A percentile compares a stretch with the other conserved stretches of the same genome.
These are phyloP conservation scores for Phoenicopterus ruber DNA, from an alignment of 2,113 vertebrate species.

Conservation along the genomic window DNA sequence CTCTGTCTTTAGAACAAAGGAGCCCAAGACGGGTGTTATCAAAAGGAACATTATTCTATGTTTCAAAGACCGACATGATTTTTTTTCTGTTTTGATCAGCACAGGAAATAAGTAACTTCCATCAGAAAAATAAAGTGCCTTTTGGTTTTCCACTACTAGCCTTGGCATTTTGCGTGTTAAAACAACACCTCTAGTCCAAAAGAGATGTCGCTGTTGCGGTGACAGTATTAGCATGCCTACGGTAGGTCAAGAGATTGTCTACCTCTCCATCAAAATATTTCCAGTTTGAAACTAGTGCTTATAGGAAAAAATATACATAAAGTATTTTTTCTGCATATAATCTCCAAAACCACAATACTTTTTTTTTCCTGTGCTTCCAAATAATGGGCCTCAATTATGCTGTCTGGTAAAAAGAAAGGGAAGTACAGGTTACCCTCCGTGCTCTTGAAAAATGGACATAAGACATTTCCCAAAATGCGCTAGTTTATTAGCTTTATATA, in stretches of 20 bases:
- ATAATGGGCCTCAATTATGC: not conserved
- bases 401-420: not conserved
- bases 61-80: not conserved
- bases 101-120: not conserved
- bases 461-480: not conserved
- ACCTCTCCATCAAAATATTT: not conserved
- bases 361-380: not conserved
- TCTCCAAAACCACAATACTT: fast-evolving
- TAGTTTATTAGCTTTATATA: not conserved
- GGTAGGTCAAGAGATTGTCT: not conserved
- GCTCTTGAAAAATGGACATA: not conserved
- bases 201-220: not conserved
- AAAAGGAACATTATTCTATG: not conserved
- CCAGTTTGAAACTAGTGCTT: not conserved
- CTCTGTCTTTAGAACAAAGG: not conserved
- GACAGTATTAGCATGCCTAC: not conserved
- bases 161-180: not conserved
- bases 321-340: not conserved
- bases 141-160: not conserved
- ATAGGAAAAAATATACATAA: too few species aligned
- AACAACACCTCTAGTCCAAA: not conserved
- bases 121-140: not conserved
- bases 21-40: fast-evolving
- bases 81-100: not conserved
- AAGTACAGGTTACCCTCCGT: not conserved